phyloP scores from a whole-genome alignment of 2,113 vertebrate species.

The Nematolebias whitei region DNA sequence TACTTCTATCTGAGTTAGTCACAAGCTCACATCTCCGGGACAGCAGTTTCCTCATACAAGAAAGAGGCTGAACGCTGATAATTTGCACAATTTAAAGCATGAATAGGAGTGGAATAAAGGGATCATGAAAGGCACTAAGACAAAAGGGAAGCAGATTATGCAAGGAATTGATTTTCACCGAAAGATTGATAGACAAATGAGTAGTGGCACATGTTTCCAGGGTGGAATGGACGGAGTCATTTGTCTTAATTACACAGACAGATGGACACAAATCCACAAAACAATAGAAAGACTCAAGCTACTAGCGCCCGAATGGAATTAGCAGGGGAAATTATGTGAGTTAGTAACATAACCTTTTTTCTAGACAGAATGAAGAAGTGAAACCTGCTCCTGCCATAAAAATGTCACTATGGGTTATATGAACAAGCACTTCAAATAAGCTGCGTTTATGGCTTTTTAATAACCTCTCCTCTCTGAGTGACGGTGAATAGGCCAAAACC shows the following conservation, averaged over 20 bases:
- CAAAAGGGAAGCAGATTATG: constrained; percentile 2
- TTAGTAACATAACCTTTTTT: constrained; percentile 25
- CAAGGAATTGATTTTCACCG: constrained; percentile 4
- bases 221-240: constrained; percentile 14
- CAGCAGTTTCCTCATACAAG: constrained; percentile 18
- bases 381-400: neutral
- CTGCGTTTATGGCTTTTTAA: constrained; percentile 16
- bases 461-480: neutral
- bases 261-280: constrained; percentile 14
- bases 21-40: constrained; percentile 9
- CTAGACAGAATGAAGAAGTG: constrained; percentile 5
- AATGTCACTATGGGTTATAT: constrained; percentile 5
- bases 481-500: neutral
- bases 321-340: neutral
- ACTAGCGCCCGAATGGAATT: neutral
- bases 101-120: constrained; percentile 31
- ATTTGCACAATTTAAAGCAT: constrained; percentile 51
- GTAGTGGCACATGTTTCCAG: constrained; percentile 10
- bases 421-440: constrained; percentile 7
- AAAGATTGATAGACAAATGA: constrained; percentile 18
- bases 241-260: constrained; percentile 34
- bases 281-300: neutral
- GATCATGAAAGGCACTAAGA: neutral
- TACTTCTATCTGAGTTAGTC: constrained; percentile 4
- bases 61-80: constrained; percentile 29